phyloP scores from a whole-genome alignment of 2,113 vertebrate species.

The Plestiodon gilberti region DNA sequence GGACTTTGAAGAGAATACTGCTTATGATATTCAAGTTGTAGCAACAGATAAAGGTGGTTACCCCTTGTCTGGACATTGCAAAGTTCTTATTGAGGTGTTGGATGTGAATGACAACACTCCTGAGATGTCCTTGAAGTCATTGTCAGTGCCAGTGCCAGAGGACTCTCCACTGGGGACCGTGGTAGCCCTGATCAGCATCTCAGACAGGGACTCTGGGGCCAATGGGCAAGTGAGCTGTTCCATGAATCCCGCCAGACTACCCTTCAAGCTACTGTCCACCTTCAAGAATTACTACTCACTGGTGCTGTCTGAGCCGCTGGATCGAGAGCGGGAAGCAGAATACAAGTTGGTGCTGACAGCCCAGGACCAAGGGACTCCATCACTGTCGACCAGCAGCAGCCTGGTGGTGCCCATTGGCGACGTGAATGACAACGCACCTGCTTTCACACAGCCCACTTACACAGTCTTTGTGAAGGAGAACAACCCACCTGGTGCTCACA shows the following conservation, averaged over 20 bases:
- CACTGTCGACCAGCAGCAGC: neutral
- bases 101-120: conserved; percentile 14
- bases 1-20: neutral
- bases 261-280: neutral
- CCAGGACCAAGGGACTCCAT: neutral
- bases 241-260: neutral
- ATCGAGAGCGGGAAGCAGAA: neutral
- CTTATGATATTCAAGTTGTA: neutral
- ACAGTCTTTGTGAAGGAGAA: conserved; percentile 18
- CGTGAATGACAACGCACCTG: neutral
- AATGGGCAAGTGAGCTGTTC: conserved; percentile 2
- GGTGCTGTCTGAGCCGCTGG: neutral
- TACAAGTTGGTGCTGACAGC: neutral
- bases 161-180: conserved; percentile 2
- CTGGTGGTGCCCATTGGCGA: conserved; percentile 5
- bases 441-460: neutral
- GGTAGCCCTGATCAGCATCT: conserved; percentile 2
- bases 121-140: neutral
- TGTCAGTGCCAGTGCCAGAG: neutral
- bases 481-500: conserved; percentile 3
- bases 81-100: neutral
- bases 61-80: neutral
- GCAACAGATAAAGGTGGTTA: neutral
- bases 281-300: conserved; percentile 22
- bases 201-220: conserved; percentile 1